A percentile compares a stretch with the other conserved stretches of the same genome.
Conservation (phyloP, 2,113 vertebrate genomes). For the Pelusios castaneus region DNA sequence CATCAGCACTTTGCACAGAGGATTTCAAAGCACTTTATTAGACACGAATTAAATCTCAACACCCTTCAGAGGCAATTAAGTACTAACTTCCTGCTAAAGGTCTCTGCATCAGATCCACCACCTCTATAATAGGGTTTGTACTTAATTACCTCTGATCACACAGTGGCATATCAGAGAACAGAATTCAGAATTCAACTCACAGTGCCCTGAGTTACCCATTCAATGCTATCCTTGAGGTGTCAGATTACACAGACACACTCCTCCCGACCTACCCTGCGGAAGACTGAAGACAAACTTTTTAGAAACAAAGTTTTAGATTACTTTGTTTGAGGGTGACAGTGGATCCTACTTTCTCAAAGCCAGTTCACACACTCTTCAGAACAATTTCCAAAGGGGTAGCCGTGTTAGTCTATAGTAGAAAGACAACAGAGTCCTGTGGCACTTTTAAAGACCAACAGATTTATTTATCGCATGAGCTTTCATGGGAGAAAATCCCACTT, state of each 20-base stretch:
- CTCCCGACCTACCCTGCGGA: not conserved
- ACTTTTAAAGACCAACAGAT: too few relatives aligned
- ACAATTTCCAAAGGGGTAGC: too few relatives aligned
- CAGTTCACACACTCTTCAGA: not conserved
- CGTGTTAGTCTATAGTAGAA: too few relatives aligned
- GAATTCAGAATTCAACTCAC: not conserved
- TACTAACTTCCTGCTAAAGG: not conserved
- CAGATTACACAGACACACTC: rapidly evolving
- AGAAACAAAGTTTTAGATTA: not conserved
- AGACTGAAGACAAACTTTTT: not conserved
- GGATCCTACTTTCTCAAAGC: not conserved
- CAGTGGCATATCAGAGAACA: not conserved
- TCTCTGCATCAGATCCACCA: too few relatives aligned
- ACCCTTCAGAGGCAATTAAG: not conserved
- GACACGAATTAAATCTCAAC: not conserved
- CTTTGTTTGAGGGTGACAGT: not conserved
- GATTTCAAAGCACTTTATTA: not conserved
- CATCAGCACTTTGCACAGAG: not conserved
- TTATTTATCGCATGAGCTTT: too few relatives aligned
- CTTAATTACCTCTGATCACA: not conserved
- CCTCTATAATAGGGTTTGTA: too few relatives aligned
- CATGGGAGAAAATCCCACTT: too few relatives aligned
- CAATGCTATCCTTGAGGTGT: not conserved
- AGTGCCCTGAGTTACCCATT: rapidly evolving
- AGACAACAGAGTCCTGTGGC: too few relatives aligned